Evolutionary conservation across 2,113 vertebrate genomes (phyloP).

Genomic region (Haemorhous mexicanus): DNA sequence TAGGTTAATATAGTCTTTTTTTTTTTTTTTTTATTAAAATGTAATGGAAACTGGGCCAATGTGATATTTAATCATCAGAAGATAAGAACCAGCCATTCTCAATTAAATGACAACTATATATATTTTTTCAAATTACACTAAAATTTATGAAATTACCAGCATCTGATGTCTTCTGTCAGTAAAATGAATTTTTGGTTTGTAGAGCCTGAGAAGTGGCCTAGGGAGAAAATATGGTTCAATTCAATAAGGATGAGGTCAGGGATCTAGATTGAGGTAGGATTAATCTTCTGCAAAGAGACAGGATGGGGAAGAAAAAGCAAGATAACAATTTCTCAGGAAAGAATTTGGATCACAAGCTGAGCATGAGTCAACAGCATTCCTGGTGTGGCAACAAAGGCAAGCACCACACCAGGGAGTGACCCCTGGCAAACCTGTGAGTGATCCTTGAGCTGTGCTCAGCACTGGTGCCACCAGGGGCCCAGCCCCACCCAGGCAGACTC

Average conservation of each 20-base stretch:
- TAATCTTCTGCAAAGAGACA: background rate
- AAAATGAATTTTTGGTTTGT: constrained; percentile 1
- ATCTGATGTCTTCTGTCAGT: background rate
- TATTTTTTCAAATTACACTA: background rate
- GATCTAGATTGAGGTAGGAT: background rate
- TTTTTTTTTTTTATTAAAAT: background rate
- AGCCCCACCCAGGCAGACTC: fast-evolving
- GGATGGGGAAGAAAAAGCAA: background rate
- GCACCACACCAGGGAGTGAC: fast-evolving
- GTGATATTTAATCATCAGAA: background rate
- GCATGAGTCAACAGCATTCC: background rate
- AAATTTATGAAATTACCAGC: background rate
- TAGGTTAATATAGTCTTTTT: background rate
- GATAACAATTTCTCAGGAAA: background rate
- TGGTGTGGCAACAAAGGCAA: background rate
- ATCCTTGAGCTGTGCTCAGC: background rate
- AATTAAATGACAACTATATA: background rate
- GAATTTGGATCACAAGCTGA: background rate
- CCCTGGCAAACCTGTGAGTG: background rate
- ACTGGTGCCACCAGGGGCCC: background rate
- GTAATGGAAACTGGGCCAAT: background rate
- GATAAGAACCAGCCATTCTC: background rate
- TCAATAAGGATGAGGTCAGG: background rate
- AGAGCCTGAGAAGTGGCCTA: background rate
- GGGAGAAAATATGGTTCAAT: background rate